Base-by-base conservation (phyloP, 23 tunicate species). In the Phallusia fumigata region DNA sequence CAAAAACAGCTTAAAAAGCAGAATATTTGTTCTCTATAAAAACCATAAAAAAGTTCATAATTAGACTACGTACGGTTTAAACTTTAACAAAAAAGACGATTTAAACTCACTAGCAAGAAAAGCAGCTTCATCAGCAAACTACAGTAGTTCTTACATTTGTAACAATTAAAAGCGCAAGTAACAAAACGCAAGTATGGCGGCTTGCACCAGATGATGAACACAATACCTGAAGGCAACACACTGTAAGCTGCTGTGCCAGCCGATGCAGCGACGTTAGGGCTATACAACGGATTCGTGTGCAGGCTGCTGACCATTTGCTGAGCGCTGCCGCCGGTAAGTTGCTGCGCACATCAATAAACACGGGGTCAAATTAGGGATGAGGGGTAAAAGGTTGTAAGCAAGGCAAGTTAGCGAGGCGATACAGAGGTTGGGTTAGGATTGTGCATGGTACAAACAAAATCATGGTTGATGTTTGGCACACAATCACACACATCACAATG, bases 201-300 rank as follows among this genome's bases (percentile, higher is more conserved):
- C 19, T 31, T 47, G 64, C 58, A 24, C 15, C 69, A 58, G 28
- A 58, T 58, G 69, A 58, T 22, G 19, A 65, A 0, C 36, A 58
- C 69, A 51, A 30, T 84, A 94, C 94, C 98, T 82, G 98, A 33
- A 5, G 98, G 90, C n/a, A 89, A 79, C 80, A 89, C 65, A 76
- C 90, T 94, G 88, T 94, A 89, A 75, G 98, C 88, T 26, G 97
- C 82, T 32, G 98, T 21, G 30, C 82, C 77, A 33, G 88, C 83
- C 19, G 84, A 24, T 58, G 69, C 69, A 22, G 90, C 93, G 30
- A 77, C 90, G 33, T 69, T 49, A 26, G 90, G 88, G n/a, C 79
- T 77, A 52, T 82, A 85, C 58, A 81, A 51, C 69, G 26, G 84
- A 72, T 50, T 81, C 28, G 85, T 50, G 31, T 82, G 82, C 36